A percentile compares a stretch with the other conserved stretches of the same genome.
Conservation (phyloP, 2,113 vertebrate genomes). For the Sakesphorus luctuosus region DNA sequence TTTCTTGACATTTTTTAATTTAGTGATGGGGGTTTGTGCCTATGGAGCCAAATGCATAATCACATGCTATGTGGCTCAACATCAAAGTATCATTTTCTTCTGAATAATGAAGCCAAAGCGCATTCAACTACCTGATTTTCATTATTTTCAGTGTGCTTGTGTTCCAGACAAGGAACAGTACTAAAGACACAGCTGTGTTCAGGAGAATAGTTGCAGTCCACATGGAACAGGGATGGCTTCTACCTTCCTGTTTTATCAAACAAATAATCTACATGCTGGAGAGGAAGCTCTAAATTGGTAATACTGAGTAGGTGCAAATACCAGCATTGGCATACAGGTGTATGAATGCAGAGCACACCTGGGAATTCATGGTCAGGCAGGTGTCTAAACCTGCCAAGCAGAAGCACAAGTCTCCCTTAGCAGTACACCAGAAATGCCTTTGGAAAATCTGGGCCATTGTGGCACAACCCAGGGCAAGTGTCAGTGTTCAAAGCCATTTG, state of each 20-base stretch:
- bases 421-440: neutral
- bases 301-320: neutral
- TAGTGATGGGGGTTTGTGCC: neutral
- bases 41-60: neutral
- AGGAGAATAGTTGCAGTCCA: neutral
- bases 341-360: neutral
- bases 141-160: neutral
- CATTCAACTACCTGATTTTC: neutral
- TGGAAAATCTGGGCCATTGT: neutral
- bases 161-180: neutral
- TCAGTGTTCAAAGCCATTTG: neutral
- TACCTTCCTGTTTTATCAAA: neutral
- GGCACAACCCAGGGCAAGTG: neutral
- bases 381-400: neutral
- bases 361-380: neutral
- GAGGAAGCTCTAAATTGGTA: neutral
- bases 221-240: neutral
- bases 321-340: neutral
- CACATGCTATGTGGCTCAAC: neutral
- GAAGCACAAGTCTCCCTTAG: neutral
- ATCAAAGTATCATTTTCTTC: neutral
- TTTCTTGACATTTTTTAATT: neutral
- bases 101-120: neutral
- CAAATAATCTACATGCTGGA: neutral
- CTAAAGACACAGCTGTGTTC: neutral